phyloP scores from a whole-genome alignment of 2,113 vertebrate species.

The Todiramphus chloris region DNA sequence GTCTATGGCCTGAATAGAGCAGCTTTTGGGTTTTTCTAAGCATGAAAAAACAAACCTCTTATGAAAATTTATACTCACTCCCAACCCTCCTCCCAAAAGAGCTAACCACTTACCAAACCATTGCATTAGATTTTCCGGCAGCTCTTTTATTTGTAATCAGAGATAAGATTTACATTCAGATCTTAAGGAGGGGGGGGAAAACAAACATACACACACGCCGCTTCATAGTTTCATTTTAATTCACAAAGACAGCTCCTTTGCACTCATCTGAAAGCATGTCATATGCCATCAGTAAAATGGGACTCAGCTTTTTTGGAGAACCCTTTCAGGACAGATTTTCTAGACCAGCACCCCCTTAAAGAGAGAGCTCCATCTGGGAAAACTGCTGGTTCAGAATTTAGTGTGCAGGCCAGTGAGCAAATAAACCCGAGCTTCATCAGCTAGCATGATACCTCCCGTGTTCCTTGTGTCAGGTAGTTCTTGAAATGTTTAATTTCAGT shows the following conservation, averaged over 20 bases:
- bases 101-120: neutral
- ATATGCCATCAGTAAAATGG: neutral
- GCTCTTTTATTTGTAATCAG: neutral
- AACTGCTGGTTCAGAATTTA: neutral
- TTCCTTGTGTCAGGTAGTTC: neutral
- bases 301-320: neutral
- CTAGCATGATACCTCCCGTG: neutral
- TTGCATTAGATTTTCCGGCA: neutral
- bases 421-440: neutral
- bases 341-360: neutral
- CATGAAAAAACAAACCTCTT: neutral
- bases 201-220: neutral
- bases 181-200: neutral
- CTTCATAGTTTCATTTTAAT: neutral
- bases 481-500: neutral
- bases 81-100: neutral
- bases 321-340: neutral
- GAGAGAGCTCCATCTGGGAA: neutral
- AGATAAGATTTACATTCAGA: neutral
- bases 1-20: slow-evolving; percentile 29
- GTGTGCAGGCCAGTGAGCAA: neutral
- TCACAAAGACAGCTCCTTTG: neutral
- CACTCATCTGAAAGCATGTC: neutral
- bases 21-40: neutral
- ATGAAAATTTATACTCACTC: neutral